These are phyloP conservation scores for Agrochola circellaris DNA, from an alignment of 2,888 invertebrate species.

Conservation along the genomic window DNA sequence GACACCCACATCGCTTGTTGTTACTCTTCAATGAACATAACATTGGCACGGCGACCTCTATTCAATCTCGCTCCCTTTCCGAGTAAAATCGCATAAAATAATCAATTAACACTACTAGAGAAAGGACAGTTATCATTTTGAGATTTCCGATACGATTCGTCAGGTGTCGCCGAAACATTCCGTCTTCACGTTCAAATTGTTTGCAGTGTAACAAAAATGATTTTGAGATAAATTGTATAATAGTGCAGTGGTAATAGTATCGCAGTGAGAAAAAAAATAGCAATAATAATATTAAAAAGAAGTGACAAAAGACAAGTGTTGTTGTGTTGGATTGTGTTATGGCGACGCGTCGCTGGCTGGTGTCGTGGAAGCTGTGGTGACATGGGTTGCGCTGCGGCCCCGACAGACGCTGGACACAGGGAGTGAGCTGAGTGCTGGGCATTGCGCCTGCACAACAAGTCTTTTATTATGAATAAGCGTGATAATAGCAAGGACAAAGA, in stretches of 20 bases:
- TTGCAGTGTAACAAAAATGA: slow-evolving; percentile 89
- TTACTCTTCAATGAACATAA: slow-evolving; percentile 90
- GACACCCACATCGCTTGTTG: slow-evolving; percentile 87
- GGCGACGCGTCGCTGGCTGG: slow-evolving; percentile 81
- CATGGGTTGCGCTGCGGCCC: slow-evolving; percentile 88
- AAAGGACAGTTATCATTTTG: slow-evolving; percentile 48
- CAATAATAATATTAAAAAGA: slow-evolving; percentile 75
- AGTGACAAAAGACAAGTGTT: slow-evolving; percentile 69
- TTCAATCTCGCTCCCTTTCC: slow-evolving; percentile 79
- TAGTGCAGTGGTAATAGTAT: slow-evolving; percentile 86
- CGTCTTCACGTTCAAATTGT: slow-evolving; percentile 72
- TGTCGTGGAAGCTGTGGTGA: slow-evolving; percentile 83
- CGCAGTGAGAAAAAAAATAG: slow-evolving; percentile 80
- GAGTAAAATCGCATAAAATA: slow-evolving; percentile 74
- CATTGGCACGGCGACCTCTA: slow-evolving; percentile 88
- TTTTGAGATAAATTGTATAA: slow-evolving; percentile 88
- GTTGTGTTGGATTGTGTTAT: slow-evolving; percentile 81
- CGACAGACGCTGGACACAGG: slow-evolving; percentile 85
- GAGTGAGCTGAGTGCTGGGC: slow-evolving; percentile 88
- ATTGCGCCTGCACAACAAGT: slow-evolving; percentile 85
- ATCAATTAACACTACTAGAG: slow-evolving; percentile 39
- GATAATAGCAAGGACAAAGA: slow-evolving; percentile 89
- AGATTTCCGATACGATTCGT: slow-evolving; percentile 60
- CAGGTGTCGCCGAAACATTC: slow-evolving; percentile 86
- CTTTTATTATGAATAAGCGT: slow-evolving; percentile 90